Conservation (phyloP, 2,113 vertebrate species). For the Rattus rattus region DNA sequence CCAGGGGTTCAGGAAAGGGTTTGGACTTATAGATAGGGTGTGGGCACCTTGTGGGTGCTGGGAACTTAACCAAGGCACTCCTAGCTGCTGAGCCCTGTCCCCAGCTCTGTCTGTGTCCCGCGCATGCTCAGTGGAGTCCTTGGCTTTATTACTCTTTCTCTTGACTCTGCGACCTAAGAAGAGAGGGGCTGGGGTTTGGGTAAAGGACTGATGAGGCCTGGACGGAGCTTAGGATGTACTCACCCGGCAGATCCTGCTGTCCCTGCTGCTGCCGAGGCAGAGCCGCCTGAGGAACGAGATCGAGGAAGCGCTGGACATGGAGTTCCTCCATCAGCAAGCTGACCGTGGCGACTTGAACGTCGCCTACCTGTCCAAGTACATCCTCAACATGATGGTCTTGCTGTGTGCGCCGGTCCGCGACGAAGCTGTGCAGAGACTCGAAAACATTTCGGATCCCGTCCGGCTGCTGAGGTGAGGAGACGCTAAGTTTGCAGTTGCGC, state of each 20-base stretch:
- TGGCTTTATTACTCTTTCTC: not conserved
- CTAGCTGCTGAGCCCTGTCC: not conserved
- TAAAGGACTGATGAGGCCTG: not conserved
- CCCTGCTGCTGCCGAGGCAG: slow-evolving; percentile 86
- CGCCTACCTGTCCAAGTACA: slow-evolving; percentile 77
- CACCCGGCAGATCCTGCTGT: slow-evolving; percentile 83
- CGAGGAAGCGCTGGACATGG: slow-evolving; percentile 85
- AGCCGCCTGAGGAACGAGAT: slow-evolving; percentile 83
- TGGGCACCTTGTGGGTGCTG: not conserved
- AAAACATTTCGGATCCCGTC: slow-evolving; percentile 82
- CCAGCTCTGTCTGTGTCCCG: not conserved
- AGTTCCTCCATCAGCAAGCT: slow-evolving; percentile 85
- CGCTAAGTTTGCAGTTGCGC: not conserved
- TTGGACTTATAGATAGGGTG: fast-evolving
- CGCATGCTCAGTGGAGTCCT: not conserved
- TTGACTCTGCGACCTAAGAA: not conserved
- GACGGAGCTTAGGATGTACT: not conserved
- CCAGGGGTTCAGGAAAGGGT: not conserved
- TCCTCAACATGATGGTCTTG: slow-evolving; percentile 85
- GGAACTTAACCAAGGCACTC: not conserved
- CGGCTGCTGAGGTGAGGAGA: slow-evolving; percentile 86
- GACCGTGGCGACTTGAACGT: slow-evolving; percentile 83
- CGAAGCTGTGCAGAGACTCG: slow-evolving; percentile 84
- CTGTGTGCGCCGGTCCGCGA: slow-evolving; percentile 86
- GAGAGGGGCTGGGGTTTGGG: not conserved